phyloP scores from a whole-genome alignment of 2,888 invertebrate species.

The Stenodera caucasica region DNA sequence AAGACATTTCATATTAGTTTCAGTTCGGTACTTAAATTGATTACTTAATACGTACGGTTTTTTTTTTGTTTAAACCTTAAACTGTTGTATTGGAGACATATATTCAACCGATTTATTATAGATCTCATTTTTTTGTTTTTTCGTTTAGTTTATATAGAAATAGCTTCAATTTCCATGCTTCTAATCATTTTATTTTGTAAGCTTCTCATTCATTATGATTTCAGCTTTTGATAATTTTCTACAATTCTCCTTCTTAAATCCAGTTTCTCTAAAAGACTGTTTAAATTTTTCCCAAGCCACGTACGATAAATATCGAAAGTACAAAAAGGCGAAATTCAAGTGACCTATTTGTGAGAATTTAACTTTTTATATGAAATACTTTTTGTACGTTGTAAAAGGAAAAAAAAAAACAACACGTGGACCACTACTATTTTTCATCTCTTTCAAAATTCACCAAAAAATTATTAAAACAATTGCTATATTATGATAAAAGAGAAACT shows the following conservation, averaged over 20 bases:
- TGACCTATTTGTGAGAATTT: conserved; percentile 39
- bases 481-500: conserved; percentile 15
- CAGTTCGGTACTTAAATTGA: conserved; percentile 22
- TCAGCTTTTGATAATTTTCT: background rate
- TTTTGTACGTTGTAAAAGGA: conserved; percentile 33
- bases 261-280: conserved; percentile 16
- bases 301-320: conserved; percentile 25
- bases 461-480: background rate
- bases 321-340: conserved; percentile 33
- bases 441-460: conserved; percentile 6
- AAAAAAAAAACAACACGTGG: conserved; percentile 21
- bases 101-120: conserved; percentile 22
- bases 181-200: background rate
- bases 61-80: conserved; percentile 8
- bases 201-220: no score
- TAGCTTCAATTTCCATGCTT: background rate
- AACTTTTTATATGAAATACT: conserved; percentile 35
- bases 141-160: background rate
- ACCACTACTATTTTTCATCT: conserved; percentile 23
- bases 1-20: background rate
- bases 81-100: conserved; percentile 22
- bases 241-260: background rate
- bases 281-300: conserved; percentile 20
- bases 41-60: conserved; percentile 16
- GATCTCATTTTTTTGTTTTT: conserved; percentile 25